Conservation (phyloP, 2,888 invertebrate species). For the Glomeris marginata region DNA sequence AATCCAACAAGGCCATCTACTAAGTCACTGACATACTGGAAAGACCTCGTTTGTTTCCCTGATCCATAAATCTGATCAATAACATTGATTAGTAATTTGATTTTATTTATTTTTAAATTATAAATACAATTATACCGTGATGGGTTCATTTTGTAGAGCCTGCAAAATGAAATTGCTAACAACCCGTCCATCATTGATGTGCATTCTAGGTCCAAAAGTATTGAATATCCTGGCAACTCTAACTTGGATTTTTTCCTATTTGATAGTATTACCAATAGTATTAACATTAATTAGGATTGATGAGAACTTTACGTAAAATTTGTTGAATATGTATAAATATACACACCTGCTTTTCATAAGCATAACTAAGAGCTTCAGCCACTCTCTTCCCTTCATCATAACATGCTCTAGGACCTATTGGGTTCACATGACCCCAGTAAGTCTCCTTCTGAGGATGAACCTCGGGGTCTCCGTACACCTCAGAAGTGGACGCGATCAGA, state of each 20-base stretch:
- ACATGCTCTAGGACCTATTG: constrained; percentile 90
- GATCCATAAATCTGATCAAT: constrained; percentile 36
- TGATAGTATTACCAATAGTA: too few relatives aligned
- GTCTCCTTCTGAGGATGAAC: constrained; percentile 96
- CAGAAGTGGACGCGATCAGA: constrained; percentile 93
- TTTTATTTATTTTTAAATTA: constrained; percentile 29
- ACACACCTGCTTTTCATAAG: constrained; percentile 69
- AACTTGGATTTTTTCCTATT: constrained; percentile 77
- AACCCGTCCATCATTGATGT: constrained; percentile 94
- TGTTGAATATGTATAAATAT: not conserved
- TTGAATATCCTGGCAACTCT: constrained; percentile 97
- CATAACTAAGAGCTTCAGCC: constrained; percentile 87
- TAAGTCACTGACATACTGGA: constrained; percentile 94
- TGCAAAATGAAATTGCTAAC: constrained; percentile 98
- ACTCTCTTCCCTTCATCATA: constrained; percentile 99
- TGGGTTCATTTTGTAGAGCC: constrained; percentile 82
- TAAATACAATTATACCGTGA: constrained; percentile 44
- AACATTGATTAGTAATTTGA: not conserved
- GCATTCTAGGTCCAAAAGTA: constrained; percentile 98
- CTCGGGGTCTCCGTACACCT: constrained; percentile 97
- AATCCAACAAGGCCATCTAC: constrained; percentile 83
- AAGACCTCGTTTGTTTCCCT: constrained; percentile 61
- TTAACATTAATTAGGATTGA: not conserved
- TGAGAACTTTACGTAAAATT: not conserved
- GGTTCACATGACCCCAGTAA: constrained; percentile 99